Conservation (phyloP, 1,140 invertebrate genomes). For the Hyles vespertilio region DNA sequence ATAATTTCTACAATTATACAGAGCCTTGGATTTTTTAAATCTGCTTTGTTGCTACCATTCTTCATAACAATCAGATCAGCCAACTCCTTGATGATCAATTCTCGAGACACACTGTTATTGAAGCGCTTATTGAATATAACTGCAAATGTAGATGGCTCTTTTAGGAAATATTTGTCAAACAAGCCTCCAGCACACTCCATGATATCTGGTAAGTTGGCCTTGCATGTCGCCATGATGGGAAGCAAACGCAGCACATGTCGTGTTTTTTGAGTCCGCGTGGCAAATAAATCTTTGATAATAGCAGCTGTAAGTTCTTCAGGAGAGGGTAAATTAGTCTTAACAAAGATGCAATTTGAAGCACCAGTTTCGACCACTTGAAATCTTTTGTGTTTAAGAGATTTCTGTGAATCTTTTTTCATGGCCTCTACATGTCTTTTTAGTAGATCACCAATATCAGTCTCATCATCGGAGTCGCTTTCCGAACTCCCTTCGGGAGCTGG, state of each 20-base stretch:
- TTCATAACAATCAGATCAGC: slow-evolving; percentile 81
- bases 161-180: slow-evolving; percentile 85
- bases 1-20: slow-evolving; percentile 88
- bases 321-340: slow-evolving; percentile 84
- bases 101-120: slow-evolving; percentile 83
- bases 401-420: slow-evolving; percentile 76
- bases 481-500: slow-evolving; percentile 48
- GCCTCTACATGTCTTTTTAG: slow-evolving; percentile 80
- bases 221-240: slow-evolving; percentile 88
- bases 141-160: slow-evolving; percentile 83
- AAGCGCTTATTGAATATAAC: slow-evolving; percentile 89
- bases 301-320: slow-evolving; percentile 81
- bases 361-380: slow-evolving; percentile 84
- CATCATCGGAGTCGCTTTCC: slow-evolving; percentile 68
- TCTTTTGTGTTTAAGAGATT: slow-evolving; percentile 67
- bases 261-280: slow-evolving; percentile 81
- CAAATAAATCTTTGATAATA: slow-evolving; percentile 84
- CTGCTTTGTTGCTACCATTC: slow-evolving; percentile 83
- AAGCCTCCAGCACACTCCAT: slow-evolving; percentile 78
- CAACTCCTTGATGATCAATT: slow-evolving; percentile 82
- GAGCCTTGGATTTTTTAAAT: slow-evolving; percentile 85
- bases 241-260: slow-evolving; percentile 86
- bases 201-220: slow-evolving; percentile 85
- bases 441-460: slow-evolving; percentile 80
- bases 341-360: slow-evolving; percentile 90